These are phyloP conservation scores for Drepana arcuata DNA, from an alignment of 1,140 invertebrate genomes.

Conservation along the genomic window DNA sequence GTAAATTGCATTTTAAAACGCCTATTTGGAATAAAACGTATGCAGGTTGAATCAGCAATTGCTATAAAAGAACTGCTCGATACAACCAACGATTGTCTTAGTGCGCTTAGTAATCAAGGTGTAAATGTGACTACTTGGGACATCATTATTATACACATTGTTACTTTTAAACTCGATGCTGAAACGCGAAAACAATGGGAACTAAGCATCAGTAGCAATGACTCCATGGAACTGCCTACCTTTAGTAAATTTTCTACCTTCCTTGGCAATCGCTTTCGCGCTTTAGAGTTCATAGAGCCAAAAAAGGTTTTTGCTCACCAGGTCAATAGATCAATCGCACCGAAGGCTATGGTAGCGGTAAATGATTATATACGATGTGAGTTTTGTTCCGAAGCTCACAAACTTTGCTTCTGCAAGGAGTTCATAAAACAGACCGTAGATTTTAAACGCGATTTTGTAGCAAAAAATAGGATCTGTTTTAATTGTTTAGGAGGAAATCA, in stretches of 20 bases:
- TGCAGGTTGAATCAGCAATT: not conserved
- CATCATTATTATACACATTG: not conserved
- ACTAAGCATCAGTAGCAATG: not conserved
- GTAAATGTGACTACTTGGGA: not conserved
- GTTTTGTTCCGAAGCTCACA: not conserved
- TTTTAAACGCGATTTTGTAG: not conserved
- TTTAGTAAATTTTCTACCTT: not conserved
- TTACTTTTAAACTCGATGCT: not conserved
- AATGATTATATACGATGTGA: not conserved
- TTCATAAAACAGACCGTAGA: not conserved
- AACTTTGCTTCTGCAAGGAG: conserved; percentile 2
- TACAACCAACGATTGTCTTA: not conserved
- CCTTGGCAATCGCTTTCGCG: not conserved
- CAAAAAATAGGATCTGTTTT: conserved; percentile 2
- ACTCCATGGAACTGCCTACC: not conserved
- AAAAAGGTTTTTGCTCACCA: not conserved
- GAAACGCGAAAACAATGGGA: conserved; percentile 1
- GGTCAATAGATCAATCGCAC: not conserved
- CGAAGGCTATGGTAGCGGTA: not conserved
- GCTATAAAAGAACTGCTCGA: not conserved
- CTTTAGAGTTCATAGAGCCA: not conserved
- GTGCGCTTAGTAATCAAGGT: not conserved
- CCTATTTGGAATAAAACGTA: not conserved
- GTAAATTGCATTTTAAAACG: not conserved
- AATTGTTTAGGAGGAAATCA: conserved; percentile 5